A percentile compares a stretch with the other conserved stretches of the same genome.
Evolutionary conservation across 2,888 invertebrate species (phyloP).

Genomic region (Clanis bilineata): DNA sequence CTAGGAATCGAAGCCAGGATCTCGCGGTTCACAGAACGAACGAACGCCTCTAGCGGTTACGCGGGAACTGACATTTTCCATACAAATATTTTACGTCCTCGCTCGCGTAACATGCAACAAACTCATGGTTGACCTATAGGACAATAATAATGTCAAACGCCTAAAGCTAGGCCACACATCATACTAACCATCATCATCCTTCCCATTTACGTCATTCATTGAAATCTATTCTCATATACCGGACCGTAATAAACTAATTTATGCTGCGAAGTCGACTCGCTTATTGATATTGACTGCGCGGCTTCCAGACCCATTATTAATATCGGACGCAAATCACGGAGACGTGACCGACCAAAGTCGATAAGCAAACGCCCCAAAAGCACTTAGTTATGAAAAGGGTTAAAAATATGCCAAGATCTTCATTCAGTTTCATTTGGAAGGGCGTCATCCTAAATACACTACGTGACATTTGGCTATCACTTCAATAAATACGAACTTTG

Average conservation of each 20-base stretch:
- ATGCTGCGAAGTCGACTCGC: neutral
- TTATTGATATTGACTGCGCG: slow-evolving; percentile 8
- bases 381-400: slow-evolving; percentile 4
- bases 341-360: slow-evolving; percentile 5
- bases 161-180: no score
- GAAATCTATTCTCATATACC: neutral
- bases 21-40: no score
- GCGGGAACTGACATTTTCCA: no score
- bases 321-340: slow-evolving; percentile 5
- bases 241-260: neutral
- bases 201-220: neutral
- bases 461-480: neutral
- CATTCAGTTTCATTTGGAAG: neutral
- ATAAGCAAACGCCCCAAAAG: slow-evolving; percentile 11
- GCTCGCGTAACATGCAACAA: no score
- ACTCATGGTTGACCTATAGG: neutral
- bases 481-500: neutral
- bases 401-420: slow-evolving; percentile 1
- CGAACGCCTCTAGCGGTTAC: no score
- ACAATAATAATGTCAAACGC: neutral
- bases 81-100: no score
- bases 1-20: no score
- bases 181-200: neutral
- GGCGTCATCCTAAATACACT: neutral
- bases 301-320: slow-evolving; percentile 12